Base-by-base conservation (phyloP, 2,113 vertebrate genomes). In the Hippoglossus stenolepis region DNA sequence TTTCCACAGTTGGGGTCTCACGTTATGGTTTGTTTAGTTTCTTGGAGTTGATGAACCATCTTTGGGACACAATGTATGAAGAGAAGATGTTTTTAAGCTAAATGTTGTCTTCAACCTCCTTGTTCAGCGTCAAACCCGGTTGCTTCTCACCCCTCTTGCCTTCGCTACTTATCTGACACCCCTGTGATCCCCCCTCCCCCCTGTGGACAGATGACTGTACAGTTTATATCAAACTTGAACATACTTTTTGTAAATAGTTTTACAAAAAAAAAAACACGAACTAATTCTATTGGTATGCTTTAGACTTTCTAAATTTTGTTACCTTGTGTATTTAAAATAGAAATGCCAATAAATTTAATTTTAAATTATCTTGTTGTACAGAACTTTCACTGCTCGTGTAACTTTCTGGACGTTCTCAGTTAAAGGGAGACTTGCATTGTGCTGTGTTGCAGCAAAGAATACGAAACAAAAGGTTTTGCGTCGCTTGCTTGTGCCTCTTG, bases 171-270 rank as follows among this genome's bases (percentile, higher is more conserved):
- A 24, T 75, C 56, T 68, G 45, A 78, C 83, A 72, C 83, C 47
- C 12, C 45, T 47, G 43, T 62, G 54, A 65, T 2, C 35, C 35
- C 35, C 35, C 73, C 51, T 71, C 79, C 65, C 38, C 72, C 53
- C 87, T 87, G 86, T 87, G 91, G 91, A 90, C 87, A 79, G 86
- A 94, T 69, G 84, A 91, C 92, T 94, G 91, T 93, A 94, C 89
- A 93, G 88, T 93, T 92, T 89, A 80, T 92, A 89, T 90, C 78
- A 79, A 89, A 94, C 91, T 88, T 20, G 88, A 90, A 93, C 54
- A 91, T 73, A 65, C 75, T 89, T 89, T 83, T 89, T 95, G 93
- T 95, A 94, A 94, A 95, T 95, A 95, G 79, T 92, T 94, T 94
- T 92, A 91, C 82, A 70, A 72, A 86, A 57, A 79, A 73, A 59